Base-by-base conservation (phyloP, 2,113 vertebrate genomes). In the Scopus umbretta region DNA sequence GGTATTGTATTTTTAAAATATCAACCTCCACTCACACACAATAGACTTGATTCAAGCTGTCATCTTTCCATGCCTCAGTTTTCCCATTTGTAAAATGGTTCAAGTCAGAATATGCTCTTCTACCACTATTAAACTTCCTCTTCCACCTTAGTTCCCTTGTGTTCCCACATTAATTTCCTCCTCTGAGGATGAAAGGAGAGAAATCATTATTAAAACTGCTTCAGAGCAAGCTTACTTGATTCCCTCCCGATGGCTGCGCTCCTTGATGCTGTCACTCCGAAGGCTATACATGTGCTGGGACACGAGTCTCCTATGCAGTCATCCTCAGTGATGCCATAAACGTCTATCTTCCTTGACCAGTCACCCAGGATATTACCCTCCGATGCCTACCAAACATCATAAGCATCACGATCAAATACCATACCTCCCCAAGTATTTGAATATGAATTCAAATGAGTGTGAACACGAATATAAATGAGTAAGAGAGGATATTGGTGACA, bases 1-100 rank as follows among this genome's bases (percentile, higher is more conserved):
- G 40, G 50, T 95, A 95, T 98, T 97, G 38, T 94, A 71, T 59
- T n/a, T 92, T 96, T 58, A 94, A 88, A 90, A 94, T 81, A 88
- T 42, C 56, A 55, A 71, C 76, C 80, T 86, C 26, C 68, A 86
- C 45, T 94, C 88, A 74, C 10, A 72, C 61, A 88, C 11, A 75
- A 30, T 20, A 91, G 67, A 94, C 86, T 86, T 23, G 43, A 93
- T 74, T 63, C 2, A 34, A 80, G 49, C 50, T 74, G 22, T 63
- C 43, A 50, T 85, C 25, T 49, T 72, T 56, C 30, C 14, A 20
- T 61, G 56, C 59, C 50, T 91, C 59, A 42, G 38, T 81, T 92
- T 95, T 80, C 68, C 47, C 55, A 34, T 62, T 47, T 84, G 17
- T 91, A 61, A 63, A 84, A 76, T 6, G 2, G 27, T 78, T 80